Conservation (phyloP, 2,797 vertebrate genomes). For the Tenualosa ilisha region DNA sequence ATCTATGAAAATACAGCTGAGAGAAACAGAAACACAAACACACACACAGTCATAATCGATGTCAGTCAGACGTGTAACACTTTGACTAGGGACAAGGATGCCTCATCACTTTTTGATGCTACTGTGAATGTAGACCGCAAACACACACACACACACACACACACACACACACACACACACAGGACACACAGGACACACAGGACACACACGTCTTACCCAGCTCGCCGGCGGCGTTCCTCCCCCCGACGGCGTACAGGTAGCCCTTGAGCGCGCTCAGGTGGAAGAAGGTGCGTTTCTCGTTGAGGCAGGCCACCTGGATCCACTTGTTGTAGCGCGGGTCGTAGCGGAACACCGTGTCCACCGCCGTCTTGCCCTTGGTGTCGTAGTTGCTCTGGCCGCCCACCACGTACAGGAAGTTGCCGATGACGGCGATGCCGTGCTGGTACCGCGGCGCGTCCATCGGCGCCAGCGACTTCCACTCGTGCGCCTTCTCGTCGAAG, state of each 20-base stretch:
- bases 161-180: neutral
- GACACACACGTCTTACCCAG: slow-evolving; percentile 74
- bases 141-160: neutral
- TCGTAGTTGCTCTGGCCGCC: slow-evolving; percentile 99
- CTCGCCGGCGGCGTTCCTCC: slow-evolving; percentile 93
- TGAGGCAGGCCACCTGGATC: slow-evolving; percentile 98
- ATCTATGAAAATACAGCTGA: slow-evolving; percentile 28
- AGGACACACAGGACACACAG: too few species aligned
- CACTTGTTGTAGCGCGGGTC: slow-evolving; percentile 98
- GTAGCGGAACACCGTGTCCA: slow-evolving; percentile 97
- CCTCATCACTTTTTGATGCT: too few species aligned
- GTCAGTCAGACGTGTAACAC: neutral
- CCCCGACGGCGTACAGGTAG: slow-evolving; percentile 95
- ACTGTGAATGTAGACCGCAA: neutral
- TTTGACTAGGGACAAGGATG: neutral
- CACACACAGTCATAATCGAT: neutral
- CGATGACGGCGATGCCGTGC: slow-evolving; percentile 96
- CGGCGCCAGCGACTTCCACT: slow-evolving; percentile 93
- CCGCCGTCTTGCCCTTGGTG: slow-evolving; percentile 98
- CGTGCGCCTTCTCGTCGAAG: slow-evolving; percentile 93
- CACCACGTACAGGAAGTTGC: slow-evolving; percentile 97
- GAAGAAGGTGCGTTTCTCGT: slow-evolving; percentile 99
- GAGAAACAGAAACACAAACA: too few species aligned
- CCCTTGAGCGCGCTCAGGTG: slow-evolving; percentile 99
- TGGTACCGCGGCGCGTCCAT: slow-evolving; percentile 98